Conservation (phyloP, 92 coral and sea anemone species). For the Zoanthus sociatus region DNA sequence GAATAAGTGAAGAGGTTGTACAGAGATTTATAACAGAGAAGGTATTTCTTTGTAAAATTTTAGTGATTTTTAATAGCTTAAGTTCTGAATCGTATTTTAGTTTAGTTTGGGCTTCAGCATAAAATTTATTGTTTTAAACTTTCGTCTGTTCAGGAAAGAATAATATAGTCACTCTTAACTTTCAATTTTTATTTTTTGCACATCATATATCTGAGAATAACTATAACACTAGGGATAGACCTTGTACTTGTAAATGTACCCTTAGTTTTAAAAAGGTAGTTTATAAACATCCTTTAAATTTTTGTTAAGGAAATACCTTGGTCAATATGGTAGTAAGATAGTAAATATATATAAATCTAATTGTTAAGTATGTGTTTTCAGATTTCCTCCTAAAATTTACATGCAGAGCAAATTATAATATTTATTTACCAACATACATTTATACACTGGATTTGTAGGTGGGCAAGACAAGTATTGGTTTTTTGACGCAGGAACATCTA, state of each 20-base stretch:
- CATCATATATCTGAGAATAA: not conserved
- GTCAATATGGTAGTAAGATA: not conserved
- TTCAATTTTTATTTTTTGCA: not conserved
- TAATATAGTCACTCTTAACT: not conserved
- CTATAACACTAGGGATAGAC: not conserved
- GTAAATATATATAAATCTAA: not conserved
- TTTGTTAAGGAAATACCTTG: not conserved
- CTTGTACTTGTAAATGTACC: not conserved
- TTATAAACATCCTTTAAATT: not conserved
- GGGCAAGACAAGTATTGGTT: slow-evolving; percentile 27
- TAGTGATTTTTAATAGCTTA: not conserved
- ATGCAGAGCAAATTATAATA: not conserved
- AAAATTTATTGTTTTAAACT: not conserved
- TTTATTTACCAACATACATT: not conserved
- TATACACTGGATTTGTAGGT: not conserved
- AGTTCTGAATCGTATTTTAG: not conserved
- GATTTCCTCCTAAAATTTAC: not conserved
- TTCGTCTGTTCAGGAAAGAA: not conserved
- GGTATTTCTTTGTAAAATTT: slow-evolving; percentile 10
- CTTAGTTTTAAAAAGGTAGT: not conserved
- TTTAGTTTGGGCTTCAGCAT: slow-evolving; percentile 2
- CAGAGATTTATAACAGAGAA: slow-evolving; percentile 14
- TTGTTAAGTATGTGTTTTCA: not conserved
- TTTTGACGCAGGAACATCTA: slow-evolving; percentile 8
- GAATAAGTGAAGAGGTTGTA: slow-evolving; percentile 5